Conservation (phyloP, 2,113 vertebrate species). For the Strix uralensis region DNA sequence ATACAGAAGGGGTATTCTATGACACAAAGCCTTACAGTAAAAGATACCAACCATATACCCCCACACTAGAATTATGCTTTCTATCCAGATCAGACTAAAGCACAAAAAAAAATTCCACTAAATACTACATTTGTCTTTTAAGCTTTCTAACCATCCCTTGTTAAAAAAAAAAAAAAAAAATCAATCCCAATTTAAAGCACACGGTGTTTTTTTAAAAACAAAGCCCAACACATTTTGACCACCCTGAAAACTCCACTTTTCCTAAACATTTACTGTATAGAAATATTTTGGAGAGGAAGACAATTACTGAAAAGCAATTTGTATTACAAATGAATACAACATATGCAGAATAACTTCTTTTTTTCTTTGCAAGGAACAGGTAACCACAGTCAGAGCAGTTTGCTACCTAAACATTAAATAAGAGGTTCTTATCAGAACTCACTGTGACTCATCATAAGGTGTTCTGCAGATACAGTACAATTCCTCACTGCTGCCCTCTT, state of each 20-base stretch:
- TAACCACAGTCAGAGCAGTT: constrained; percentile 79
- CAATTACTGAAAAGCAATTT: constrained; percentile 65
- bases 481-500: constrained; percentile 95
- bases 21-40: constrained; percentile 16
- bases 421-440: constrained; percentile 83
- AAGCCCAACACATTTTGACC: constrained; percentile 29
- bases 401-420: constrained; percentile 80
- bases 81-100: constrained; percentile 25
- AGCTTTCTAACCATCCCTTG: not conserved
- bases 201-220: not conserved
- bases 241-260: constrained; percentile 54
- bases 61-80: not conserved
- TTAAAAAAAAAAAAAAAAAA: not conserved
- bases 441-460: constrained; percentile 90
- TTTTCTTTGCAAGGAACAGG: constrained; percentile 72
- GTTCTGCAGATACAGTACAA: constrained; percentile 91
- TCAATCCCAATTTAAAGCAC: not conserved
- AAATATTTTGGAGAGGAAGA: constrained; percentile 62
- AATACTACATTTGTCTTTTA: constrained; percentile 38
- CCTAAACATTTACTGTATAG: constrained; percentile 63
- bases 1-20: not conserved
- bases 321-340: constrained; percentile 67
- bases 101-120: constrained; percentile 43
- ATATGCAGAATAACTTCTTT: constrained; percentile 66
- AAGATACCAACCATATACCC: not conserved